Evolutionary conservation across 2,113 vertebrate genomes (phyloP), one percentile per base, ranked within the genome.

Genomic region (Dissostichus mawsoni): DNA sequence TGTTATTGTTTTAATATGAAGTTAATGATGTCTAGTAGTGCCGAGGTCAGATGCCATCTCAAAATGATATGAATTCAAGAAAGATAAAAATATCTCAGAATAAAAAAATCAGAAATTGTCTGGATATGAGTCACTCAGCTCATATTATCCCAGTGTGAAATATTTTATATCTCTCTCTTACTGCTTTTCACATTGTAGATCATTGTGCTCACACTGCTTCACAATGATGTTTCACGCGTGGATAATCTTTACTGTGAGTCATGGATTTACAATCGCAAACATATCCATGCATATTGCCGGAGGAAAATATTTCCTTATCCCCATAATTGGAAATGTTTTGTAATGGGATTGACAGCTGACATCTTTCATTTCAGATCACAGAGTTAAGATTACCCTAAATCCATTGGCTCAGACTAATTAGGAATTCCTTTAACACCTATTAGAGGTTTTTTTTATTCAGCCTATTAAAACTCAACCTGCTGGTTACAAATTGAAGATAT

Each of bases 1-100:
- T 76, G 72, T 16, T 69, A 2, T 79, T 44, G 36, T 59, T 69
- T 85, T 75, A 84, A 87, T 90, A 67, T 58, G 45, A 88, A 75
- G 58, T 78, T 87, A 89, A 89, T 89, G 82, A 83, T 58, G 68
- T 88, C 80, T 58, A 48, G 33, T 9, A 50, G 20, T 20, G 62
- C 11, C 23, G 23, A 67, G 47, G 70, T 90, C 71, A 12, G 58
- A 63, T 50, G 69, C 33, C 13, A n/a, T 83, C 65, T 58, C 8
- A 52, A 65, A 68, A 48, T 69, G 47, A 7, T 67, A n/a, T 71
- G 51, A 23, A 55, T 47, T 81, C 5, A 77, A 51, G 16, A 64
- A 70, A 72, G 20, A 23, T 52, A 55, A 4, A 55, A 16, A 47
- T 41, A 8, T 41, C 36, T 41, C 36, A 7, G 36, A 17, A 57